Conservation (phyloP, 2,797 vertebrate species). For the Coccyzus lansbergi region DNA sequence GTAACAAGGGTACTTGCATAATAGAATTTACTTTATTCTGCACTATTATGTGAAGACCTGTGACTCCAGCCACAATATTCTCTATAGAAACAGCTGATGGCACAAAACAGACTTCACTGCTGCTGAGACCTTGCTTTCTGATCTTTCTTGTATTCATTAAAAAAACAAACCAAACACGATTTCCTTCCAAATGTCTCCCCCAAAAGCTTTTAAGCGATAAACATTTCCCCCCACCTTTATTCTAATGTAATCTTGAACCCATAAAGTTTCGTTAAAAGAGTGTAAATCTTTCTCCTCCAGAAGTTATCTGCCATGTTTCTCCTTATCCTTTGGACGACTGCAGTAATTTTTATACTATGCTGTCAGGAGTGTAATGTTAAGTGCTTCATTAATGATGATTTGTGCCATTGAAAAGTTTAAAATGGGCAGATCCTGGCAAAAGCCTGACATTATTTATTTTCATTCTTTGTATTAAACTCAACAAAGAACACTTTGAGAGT, state of each 20-base stretch:
- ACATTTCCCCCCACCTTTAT: constrained; percentile 35
- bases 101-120: background rate
- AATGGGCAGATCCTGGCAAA: constrained; percentile 73
- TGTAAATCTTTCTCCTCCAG: constrained; percentile 60
- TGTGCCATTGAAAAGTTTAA: constrained; percentile 72
- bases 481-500: constrained; percentile 66
- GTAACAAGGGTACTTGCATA: background rate
- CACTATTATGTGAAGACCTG: too few species aligned
- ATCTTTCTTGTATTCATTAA: constrained; percentile 10
- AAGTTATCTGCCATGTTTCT: constrained; percentile 59
- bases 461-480: constrained; percentile 59
- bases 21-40: background rate
- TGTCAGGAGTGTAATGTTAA: constrained; percentile 75
- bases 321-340: constrained; percentile 73
- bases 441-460: constrained; percentile 75
- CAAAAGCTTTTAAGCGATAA: constrained; percentile 60
- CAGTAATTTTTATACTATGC: constrained; percentile 69
- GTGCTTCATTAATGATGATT: constrained; percentile 80
- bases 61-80: too few species aligned
- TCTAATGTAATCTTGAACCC: constrained; percentile 62
- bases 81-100: constrained; percentile 19
- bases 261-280: constrained; percentile 66
- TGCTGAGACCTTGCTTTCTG: constrained; percentile 32
- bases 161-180: background rate
- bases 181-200: constrained; percentile 12